These are phyloP conservation scores for Bombycilla garrulus DNA, from an alignment of 2,113 vertebrate genomes.

Conservation along the genomic window DNA sequence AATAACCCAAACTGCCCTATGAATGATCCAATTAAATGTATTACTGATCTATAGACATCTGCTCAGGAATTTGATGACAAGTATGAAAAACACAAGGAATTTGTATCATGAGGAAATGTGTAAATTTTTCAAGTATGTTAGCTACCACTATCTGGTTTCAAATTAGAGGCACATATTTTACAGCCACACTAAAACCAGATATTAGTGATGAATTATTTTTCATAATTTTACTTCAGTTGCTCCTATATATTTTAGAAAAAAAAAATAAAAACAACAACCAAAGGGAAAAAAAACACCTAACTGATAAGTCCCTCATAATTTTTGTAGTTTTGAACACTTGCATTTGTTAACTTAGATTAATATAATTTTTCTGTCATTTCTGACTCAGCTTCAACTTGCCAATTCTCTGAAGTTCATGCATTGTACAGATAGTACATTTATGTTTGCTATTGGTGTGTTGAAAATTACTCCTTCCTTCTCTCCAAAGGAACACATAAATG, in stretches of 20 bases:
- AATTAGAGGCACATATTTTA: not conserved
- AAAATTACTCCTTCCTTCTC: not conserved
- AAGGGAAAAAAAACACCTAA: not conserved
- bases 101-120: not conserved
- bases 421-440: not conserved
- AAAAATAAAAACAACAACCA: not conserved
- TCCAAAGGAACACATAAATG: not conserved
- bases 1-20: not conserved
- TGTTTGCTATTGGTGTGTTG: not conserved
- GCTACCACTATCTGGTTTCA: not conserved
- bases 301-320: not conserved
- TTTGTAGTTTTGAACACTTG: not conserved
- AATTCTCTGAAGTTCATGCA: not conserved
- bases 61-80: accelerated
- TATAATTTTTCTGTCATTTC: not conserved
- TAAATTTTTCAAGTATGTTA: not conserved
- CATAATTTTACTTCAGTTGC: not conserved
- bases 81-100: not conserved
- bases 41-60: not conserved
- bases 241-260: not conserved
- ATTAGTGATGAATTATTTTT: not conserved
- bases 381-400: not conserved
- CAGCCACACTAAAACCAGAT: not conserved
- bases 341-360: not conserved
- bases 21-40: not conserved